phyloP scores from a whole-genome alignment of 2,797 vertebrate species.

The Leuciscus waleckii region DNA sequence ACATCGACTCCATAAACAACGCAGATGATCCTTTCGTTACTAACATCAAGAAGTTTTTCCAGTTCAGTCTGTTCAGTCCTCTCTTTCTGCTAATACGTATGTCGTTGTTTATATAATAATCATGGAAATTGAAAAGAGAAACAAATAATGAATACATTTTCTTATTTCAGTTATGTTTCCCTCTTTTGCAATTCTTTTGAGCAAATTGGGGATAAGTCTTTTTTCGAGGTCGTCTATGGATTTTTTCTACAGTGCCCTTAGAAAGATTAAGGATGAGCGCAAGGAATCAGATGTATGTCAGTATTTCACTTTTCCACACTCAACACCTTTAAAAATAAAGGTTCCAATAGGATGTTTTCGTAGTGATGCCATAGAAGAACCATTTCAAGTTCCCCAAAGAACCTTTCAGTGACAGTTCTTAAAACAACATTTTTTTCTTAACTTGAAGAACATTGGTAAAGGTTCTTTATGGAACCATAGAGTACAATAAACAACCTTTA shows the following conservation, averaged over 20 bases:
- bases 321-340: neutral
- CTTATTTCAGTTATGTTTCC: constrained; percentile 75
- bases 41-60: constrained; percentile 78
- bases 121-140: neutral
- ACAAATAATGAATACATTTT: neutral
- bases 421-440: neutral
- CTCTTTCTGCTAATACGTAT: constrained; percentile 62
- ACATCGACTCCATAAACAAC: constrained; percentile 82
- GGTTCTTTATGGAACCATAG: neutral
- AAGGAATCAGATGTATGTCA: constrained; percentile 32
- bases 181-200: constrained; percentile 59
- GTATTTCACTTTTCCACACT: neutral
- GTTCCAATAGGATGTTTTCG: neutral
- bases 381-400: neutral
- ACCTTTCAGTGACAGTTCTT: neutral
- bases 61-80: constrained; percentile 70
- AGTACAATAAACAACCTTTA: neutral
- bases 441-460: neutral
- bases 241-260: constrained; percentile 74
- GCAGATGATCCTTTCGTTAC: constrained; percentile 75
- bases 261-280: constrained; percentile 76
- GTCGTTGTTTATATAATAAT: constrained; percentile 30
- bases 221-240: constrained; percentile 61
- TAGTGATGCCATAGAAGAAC: neutral
- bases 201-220: constrained; percentile 67